Evolutionary conservation across 2,888 invertebrate genomes (phyloP), one percentile per base, ranked within the genome.

Genomic region (Drosophila melanocephala): DNA sequence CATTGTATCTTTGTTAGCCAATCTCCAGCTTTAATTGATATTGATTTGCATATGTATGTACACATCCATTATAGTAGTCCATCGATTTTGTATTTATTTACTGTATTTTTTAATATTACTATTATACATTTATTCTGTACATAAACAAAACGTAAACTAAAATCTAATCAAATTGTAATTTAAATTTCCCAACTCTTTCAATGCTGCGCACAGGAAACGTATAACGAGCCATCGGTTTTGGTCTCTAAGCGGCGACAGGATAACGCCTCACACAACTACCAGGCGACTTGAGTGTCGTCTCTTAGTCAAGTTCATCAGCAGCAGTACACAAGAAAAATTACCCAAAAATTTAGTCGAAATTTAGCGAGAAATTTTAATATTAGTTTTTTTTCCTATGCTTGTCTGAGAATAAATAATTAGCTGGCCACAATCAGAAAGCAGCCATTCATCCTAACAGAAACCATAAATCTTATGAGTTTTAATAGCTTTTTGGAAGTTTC

Each of bases 201-300:
- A 28, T 68, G 59, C 76, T 50, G 47, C 70, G 9, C 77, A 47
- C 84, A 92, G 92, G 92, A 76, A 92, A 92, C 72, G 86, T 92
- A 91, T 92, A 92, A 92, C 92, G 91, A 84, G 92, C 79, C 84
- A 83, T 86, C 62, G 90, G 89, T 64, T 77, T 84, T 82, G 87
- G 85, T 65, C 86, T 87, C 66, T 88, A 91, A 90, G 52, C 73
- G 72, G 61, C 63, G 50, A 28, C 44, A 28, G 55, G 59, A 61
- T 19, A 35, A 28, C 55, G 52, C 50, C 62, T n/a, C 56, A 59
- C 55, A 62, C 55, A 52, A 56, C 65, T 60, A 53, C 69, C 61
- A 61, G 63, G 12, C 22, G 58, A 70, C 51, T 71, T 66, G 61
- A 75, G 52, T 59, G 62, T 44, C 60, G 37, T 65, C 64, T 32